Conservation (phyloP, 1,140 invertebrate genomes). For the Drosophila ananassae region DNA sequence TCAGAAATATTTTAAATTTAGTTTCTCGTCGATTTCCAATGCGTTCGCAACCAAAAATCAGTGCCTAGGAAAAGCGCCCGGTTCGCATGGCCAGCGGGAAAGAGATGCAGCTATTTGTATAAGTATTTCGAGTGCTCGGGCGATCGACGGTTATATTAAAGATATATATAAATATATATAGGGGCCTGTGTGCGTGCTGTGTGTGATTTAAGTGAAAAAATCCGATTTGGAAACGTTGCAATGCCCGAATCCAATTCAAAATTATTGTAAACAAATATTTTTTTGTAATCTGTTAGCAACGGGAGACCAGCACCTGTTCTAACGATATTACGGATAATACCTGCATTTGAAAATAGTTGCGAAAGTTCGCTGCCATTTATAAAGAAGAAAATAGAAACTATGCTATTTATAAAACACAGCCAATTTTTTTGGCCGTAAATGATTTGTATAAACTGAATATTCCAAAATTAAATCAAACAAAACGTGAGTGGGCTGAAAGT, state of each 20-base stretch:
- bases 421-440: conserved; percentile 72
- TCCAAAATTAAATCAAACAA: conserved; percentile 44
- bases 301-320: conserved; percentile 17
- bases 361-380: conserved; percentile 69
- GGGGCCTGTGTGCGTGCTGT: conserved; percentile 15
- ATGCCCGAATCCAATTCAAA: conserved; percentile 33
- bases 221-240: conserved; percentile 43
- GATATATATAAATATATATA: conserved; percentile 52
- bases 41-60: conserved; percentile 65
- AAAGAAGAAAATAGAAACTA: conserved; percentile 60
- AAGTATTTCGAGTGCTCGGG: conserved; percentile 76
- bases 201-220: conserved; percentile 52
- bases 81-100: conserved; percentile 61
- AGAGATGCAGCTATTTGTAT: conserved; percentile 74
- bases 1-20: conserved; percentile 73
- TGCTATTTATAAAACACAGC: conserved; percentile 83
- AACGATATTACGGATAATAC: conserved; percentile 20
- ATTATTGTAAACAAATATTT: conserved; percentile 66
- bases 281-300: conserved; percentile 34
- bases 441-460: conserved; percentile 56
- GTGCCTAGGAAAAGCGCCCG: conserved; percentile 35
- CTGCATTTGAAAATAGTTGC: conserved; percentile 57
- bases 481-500: conserved; percentile 15
- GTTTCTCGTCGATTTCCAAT: conserved; percentile 78
- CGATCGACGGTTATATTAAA: conserved; percentile 73